Percentiles rank a stretch among this genome's conserved stretches.
Evolutionary conservation across 2,113 vertebrate species (phyloP).

Genomic region (Phoenicopterus ruber): DNA sequence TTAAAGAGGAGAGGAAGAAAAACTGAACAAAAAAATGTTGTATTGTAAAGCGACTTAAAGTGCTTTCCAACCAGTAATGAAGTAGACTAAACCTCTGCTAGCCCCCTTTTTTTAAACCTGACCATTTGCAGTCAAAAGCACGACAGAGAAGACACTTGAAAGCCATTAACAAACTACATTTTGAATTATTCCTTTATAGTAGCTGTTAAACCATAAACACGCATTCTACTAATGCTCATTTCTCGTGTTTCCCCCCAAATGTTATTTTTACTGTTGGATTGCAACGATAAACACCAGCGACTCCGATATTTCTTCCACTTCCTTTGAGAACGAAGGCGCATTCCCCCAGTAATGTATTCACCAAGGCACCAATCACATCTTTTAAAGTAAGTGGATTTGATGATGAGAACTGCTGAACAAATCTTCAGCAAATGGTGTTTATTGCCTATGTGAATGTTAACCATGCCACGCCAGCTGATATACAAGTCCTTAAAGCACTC

Average conservation of each 20-base stretch:
- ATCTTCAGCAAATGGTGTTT: conserved; percentile 51
- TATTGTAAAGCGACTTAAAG: background rate
- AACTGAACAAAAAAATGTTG: background rate
- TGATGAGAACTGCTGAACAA: conserved; percentile 53
- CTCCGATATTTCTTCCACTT: conserved; percentile 3
- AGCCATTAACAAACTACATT: conserved; percentile 35
- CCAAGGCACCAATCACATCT: conserved; percentile 30
- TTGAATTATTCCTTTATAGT: conserved; percentile 28
- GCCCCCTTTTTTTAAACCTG: background rate
- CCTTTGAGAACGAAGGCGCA: background rate
- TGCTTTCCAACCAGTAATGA: background rate
- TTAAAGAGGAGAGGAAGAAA: background rate
- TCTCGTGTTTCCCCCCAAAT: conserved; percentile 30
- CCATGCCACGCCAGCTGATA: background rate
- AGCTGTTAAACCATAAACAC: conserved; percentile 38
- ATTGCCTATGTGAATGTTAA: conserved; percentile 18
- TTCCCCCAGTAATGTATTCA: conserved; percentile 8
- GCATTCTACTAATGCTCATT: conserved; percentile 37
- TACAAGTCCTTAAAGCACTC: conserved; percentile 32
- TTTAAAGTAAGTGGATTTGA: conserved; percentile 53
- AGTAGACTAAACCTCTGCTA: background rate
- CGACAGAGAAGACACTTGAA: background rate
- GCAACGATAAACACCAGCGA: background rate
- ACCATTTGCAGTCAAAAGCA: conserved; percentile 1
- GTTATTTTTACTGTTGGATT: conserved; percentile 27